These are phyloP conservation scores for Brachypodius melanocephalos DNA, from an alignment of 2,113 vertebrate genomes.

Conservation along the genomic window DNA sequence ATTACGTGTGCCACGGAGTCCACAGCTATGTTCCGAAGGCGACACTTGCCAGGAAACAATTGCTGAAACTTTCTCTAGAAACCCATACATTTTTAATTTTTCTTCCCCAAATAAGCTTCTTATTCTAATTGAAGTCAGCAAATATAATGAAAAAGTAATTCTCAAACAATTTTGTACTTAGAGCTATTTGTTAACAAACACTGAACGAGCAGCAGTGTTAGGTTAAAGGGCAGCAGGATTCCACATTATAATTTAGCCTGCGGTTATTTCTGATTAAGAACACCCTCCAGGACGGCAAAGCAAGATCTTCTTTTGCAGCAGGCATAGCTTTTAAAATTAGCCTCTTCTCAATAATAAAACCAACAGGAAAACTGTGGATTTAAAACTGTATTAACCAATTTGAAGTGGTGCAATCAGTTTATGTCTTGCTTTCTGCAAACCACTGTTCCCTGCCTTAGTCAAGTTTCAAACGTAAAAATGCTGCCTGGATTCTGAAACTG, in stretches of 20 bases:
- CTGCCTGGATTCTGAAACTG: slow-evolving; percentile 38
- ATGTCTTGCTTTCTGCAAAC: slow-evolving; percentile 41
- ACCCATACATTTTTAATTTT: slow-evolving; percentile 63
- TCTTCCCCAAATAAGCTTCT: slow-evolving; percentile 65
- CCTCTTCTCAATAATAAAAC: slow-evolving; percentile 70
- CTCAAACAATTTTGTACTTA: slow-evolving; percentile 74
- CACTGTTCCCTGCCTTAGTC: slow-evolving; percentile 17
- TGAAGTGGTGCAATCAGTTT: slow-evolving; percentile 65
- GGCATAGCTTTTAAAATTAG: slow-evolving; percentile 67
- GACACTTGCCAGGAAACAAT: slow-evolving; percentile 25
- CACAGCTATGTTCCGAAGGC: background rate
- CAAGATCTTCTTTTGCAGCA: slow-evolving; percentile 73
- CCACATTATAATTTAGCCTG: slow-evolving; percentile 74
- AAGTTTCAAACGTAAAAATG: slow-evolving; percentile 65
- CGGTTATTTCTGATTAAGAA: slow-evolving; percentile 83
- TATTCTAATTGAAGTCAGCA: slow-evolving; percentile 72
- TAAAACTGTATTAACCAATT: slow-evolving; percentile 63
- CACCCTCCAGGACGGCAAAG: slow-evolving; percentile 77
- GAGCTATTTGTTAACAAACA: slow-evolving; percentile 80
- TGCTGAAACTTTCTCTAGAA: slow-evolving; percentile 58
- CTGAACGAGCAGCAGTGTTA: slow-evolving; percentile 57
- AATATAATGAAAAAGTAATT: slow-evolving; percentile 71
- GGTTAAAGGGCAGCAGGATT: slow-evolving; percentile 75
- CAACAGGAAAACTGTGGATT: slow-evolving; percentile 67
- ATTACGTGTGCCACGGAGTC: background rate